These are phyloP conservation scores for Desoria tigrina DNA, from an alignment of 2,888 invertebrate species.

Conservation along the genomic window DNA sequence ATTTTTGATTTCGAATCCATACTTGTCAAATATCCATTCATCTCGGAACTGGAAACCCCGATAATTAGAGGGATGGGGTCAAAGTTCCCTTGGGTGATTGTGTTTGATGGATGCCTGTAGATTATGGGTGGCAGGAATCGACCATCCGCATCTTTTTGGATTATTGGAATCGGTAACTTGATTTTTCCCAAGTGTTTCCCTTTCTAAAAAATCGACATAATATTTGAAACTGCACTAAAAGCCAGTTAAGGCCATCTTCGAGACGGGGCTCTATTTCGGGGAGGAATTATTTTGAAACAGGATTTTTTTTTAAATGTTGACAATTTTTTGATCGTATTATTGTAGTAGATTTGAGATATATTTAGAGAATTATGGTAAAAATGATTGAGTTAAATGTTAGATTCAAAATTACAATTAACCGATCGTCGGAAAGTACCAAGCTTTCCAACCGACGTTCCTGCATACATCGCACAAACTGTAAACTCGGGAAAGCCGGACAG, in stretches of 20 bases:
- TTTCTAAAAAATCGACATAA: conserved; percentile 27
- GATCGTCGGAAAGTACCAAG: conserved; percentile 38
- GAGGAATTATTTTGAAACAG: no score
- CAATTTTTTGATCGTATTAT: no score
- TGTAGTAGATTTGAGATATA: no score
- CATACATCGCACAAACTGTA: conserved; percentile 48
- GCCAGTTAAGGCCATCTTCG: no score
- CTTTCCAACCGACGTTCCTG: conserved; percentile 31
- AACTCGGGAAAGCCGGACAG: conserved; percentile 46
- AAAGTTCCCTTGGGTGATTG: conserved; percentile 38
- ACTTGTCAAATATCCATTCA: conserved; percentile 48
- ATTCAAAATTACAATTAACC: conserved; percentile 37
- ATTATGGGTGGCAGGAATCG: conserved; percentile 49
- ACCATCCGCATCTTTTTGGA: conserved; percentile 43
- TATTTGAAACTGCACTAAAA: no score
- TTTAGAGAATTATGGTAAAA: no score
- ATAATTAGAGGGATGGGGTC: conserved; percentile 46
- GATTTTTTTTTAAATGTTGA: no score
- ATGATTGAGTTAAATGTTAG: no score
- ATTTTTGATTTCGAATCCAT: no score
- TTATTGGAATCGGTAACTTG: conserved; percentile 38
- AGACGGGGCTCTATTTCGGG: no score
- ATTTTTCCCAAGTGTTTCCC: conserved; percentile 42
- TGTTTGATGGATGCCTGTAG: conserved; percentile 26
- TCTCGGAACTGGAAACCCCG: conserved; percentile 44